Evolutionary conservation across 23 tunicate genomes (phyloP), one percentile per base, ranked within the genome.

Genomic region (Diplosoma virens): DNA sequence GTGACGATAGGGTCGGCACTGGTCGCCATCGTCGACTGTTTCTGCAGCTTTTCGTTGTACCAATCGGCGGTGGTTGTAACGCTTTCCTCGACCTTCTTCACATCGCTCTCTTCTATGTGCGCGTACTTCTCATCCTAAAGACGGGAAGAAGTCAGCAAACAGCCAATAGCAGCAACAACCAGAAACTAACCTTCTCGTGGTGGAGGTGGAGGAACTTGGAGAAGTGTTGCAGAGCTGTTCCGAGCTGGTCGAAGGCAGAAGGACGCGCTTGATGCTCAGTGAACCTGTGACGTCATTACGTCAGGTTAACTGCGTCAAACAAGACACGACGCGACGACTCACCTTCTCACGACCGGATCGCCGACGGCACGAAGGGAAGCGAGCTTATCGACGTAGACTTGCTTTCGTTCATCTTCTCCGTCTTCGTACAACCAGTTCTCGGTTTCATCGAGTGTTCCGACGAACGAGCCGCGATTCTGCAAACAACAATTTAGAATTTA

Each of bases 351-450:
- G 32, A 90, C 66, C 0, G 90, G 90, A 71, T 90, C 90, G 7
- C 97, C 97, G 25, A 56, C 27, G 32, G 54, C 47, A 59, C 81
- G 87, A 14, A 90, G 73, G 17, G 73, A 68, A 22, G 72, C 84
- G 37, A 90, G 59, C 30, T 47, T 79, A 4, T 79, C 63, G 22
- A 64, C 32, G 41, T 90, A 90, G 35, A 90, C 97, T 9, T 75
- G 68, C 37, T 84, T 90, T 53, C 58, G 73, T 41, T 90, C 83
- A 58, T 90, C 73, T 75, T 90, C 97, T 3, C 97, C 97, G 9
- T 90, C 97, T 41, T 90, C 97, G 36, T 90, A 90, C 58, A 90
- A 76, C 97, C 97, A 90, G 47, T 90, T 69, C 73, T 90, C 97
- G 30, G 97, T 90, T 2, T 79, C 56, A 9, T 81, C 79, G 41